Evolutionary conservation across 2,888 invertebrate species (phyloP), one percentile per base, ranked within the genome.

Genomic region (Drosophila algonquin): DNA sequence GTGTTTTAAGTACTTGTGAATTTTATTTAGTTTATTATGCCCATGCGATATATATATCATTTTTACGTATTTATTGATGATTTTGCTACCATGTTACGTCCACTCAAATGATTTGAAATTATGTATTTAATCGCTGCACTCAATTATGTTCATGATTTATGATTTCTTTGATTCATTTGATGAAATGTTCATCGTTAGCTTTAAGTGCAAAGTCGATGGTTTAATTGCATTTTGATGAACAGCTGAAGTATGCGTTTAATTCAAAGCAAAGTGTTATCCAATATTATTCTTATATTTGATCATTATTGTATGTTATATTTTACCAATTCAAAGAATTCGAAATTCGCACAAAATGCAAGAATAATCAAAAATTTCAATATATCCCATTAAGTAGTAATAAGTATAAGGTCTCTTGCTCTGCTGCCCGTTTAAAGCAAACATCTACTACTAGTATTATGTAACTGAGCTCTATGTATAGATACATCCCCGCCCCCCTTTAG

Each of bases 391-490:
- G 63, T 63, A 47, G 58, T 63, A 64, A 2, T 40, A 70, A 32
- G 27, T 30, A 50, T 32, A 40, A 18, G 40, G 47, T 27, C 47
- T 52, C 54, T 44, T 59, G 67, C 63, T 81, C 70, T 81, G 63
- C 70, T 81, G 63, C 73, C 75, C 71, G 59, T 69, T 77, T 40
- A 24, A 83, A 84, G 80, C 60, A 73, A 75, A 80, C 69, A 75
- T 73, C 86, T 78, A 79, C 85, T 75, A 69, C 65, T 83, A 80
- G 71, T 82, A 82, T 82, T 82, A 82, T 83, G 64, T 83, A 80
- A 77, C 71, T 60, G 73, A 82, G 81, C 75, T 89, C 78, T 88
- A 54, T 58, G 68, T 73, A 75, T 75, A 65, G 68, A 35, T 58
- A 64, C 40, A 50, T 48, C 72, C 40, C 14, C 12, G 5, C 14